Evolutionary conservation across 2,113 vertebrate species (phyloP).

Genomic region (Dunckerocampus dactyliophorus): DNA sequence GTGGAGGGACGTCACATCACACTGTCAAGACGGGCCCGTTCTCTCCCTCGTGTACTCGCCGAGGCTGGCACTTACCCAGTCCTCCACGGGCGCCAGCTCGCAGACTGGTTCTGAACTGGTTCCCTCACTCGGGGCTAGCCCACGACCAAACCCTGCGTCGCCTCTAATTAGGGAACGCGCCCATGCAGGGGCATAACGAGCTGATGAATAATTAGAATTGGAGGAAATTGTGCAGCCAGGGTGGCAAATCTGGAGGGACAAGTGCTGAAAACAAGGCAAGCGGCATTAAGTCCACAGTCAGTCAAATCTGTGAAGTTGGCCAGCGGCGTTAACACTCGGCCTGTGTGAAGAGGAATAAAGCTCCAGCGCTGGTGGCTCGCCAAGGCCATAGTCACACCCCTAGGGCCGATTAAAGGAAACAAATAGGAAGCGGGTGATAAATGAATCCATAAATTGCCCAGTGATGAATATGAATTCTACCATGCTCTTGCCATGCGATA

Average conservation of each 20-base stretch:
- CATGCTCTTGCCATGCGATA: constrained; percentile 19
- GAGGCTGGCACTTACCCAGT: constrained; percentile 66
- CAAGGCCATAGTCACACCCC: constrained; percentile 65
- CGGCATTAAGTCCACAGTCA: constrained; percentile 88
- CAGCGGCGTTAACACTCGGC: constrained; percentile 79
- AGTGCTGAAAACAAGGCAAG: constrained; percentile 90
- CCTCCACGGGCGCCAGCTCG: constrained; percentile 43
- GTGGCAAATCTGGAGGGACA: constrained; percentile 92
- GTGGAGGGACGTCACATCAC: constrained; percentile 59
- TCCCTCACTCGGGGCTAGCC: constrained; percentile 73
- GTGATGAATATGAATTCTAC: constrained; percentile 52
- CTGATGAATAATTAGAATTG: constrained; percentile 81
- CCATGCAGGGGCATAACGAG: constrained; percentile 71
- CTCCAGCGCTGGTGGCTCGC: constrained; percentile 78
- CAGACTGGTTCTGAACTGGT: constrained; percentile 77
- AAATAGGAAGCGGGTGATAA: constrained; percentile 71
- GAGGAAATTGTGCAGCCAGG: constrained; percentile 80
- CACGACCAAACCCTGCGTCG: constrained; percentile 68
- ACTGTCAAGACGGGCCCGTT: constrained; percentile 50
- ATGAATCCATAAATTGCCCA: constrained; percentile 66
- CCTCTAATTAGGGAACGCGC: constrained; percentile 75
- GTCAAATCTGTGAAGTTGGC: constrained; percentile 82
- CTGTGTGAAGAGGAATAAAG: constrained; percentile 76
- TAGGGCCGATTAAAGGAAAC: constrained; percentile 62
- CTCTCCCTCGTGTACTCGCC: constrained; percentile 45